phyloP scores from a whole-genome alignment of 2,888 invertebrate genomes.

The Tachystola acroxantha region DNA sequence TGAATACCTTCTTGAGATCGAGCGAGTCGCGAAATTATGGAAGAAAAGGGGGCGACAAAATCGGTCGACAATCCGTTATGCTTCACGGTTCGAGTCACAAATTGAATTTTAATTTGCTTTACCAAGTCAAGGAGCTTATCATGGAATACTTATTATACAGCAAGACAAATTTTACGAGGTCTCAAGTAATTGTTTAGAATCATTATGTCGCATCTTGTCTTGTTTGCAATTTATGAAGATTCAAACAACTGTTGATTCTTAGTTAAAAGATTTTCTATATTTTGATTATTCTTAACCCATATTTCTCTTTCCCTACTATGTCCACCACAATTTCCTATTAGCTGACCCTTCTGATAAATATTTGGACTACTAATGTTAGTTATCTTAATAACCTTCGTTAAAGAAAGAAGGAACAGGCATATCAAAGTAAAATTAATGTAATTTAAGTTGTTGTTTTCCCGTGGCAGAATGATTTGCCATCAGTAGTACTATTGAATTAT shows the following conservation, averaged over 20 bases:
- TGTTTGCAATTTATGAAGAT: conserved; percentile 19
- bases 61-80: conserved; percentile 68
- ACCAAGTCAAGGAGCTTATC: conserved; percentile 70
- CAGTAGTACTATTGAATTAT: too few relatives aligned
- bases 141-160: conserved; percentile 65
- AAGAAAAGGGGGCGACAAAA: conserved; percentile 64
- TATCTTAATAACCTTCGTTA: too few relatives aligned
- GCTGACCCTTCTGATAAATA: too few relatives aligned
- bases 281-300: neutral
- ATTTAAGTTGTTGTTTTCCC: too few relatives aligned
- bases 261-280: neutral
- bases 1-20: conserved; percentile 48
- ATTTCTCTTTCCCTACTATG: too few relatives aligned
- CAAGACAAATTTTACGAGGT: conserved; percentile 53
- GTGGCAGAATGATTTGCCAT: too few relatives aligned
- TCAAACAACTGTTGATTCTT: conserved; percentile 21
- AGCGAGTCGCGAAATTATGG: conserved; percentile 62
- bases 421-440: too few relatives aligned
- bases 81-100: conserved; percentile 69
- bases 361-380: too few relatives aligned
- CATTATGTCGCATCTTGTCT: conserved; percentile 30
- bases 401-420: too few relatives aligned
- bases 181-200: conserved; percentile 44
- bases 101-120: conserved; percentile 75
- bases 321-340: too few relatives aligned